phyloP scores from a whole-genome alignment of 2,888 invertebrate species.

The Troilus luridus region DNA sequence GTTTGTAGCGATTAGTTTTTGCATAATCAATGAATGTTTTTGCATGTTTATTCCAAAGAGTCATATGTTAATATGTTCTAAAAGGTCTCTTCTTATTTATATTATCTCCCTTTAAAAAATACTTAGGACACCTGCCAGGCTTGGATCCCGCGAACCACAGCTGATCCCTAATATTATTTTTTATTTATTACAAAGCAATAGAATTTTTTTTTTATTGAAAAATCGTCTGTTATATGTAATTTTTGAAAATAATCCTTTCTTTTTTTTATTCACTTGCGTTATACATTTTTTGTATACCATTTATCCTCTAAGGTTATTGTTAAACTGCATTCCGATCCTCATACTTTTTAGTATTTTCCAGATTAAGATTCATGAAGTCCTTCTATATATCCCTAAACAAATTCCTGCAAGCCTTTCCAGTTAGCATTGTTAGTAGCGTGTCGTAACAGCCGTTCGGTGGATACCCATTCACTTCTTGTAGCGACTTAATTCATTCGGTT shows the following conservation, averaged over 20 bases:
- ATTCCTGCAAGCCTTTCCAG: neutral
- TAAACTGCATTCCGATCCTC: neutral
- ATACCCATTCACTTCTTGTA: neutral
- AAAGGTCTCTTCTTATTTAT: too few relatives aligned
- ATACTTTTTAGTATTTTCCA: neutral
- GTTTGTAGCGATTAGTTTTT: neutral
- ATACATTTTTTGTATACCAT: too few relatives aligned
- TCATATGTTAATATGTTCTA: neutral
- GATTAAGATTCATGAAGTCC: neutral
- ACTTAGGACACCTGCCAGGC: too few relatives aligned
- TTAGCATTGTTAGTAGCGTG: conserved; percentile 36
- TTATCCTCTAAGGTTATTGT: neutral
- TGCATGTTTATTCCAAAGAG: neutral
- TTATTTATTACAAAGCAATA: neutral
- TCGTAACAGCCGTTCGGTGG: neutral
- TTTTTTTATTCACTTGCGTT: too few relatives aligned
- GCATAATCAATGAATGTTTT: neutral
- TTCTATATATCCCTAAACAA: neutral
- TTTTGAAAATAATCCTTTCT: too few relatives aligned
- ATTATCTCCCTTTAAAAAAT: too few relatives aligned
- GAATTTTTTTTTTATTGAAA: neutral
- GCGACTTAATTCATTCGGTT: neutral
- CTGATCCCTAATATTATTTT: too few relatives aligned
- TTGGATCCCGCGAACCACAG: too few relatives aligned
- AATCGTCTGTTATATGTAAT: neutral